Base-by-base conservation (phyloP, 1,140 invertebrate species). In the Phymastichus coffea region DNA sequence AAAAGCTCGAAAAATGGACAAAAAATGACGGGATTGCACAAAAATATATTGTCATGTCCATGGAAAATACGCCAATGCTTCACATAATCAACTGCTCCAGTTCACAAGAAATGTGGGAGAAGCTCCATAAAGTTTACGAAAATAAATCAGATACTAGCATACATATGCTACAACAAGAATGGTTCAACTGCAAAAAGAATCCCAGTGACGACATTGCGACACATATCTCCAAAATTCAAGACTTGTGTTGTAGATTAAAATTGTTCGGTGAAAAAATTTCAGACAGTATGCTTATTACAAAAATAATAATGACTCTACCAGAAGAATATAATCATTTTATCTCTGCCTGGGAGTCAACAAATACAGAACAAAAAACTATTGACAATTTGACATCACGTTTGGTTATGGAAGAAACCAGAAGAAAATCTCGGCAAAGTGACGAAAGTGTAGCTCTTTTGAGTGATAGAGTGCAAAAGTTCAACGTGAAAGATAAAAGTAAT, bases 341-440 rank as follows among this genome's bases (percentile, higher is more conserved):
- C 1, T 72, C 67, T 14, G 76, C 72, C 0, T 77, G 74, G 74
- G 71, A 75, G 35, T 70, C 67, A 35, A 76, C 67, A 4, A 44
- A 66, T 3, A 15, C 25, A 33, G 20, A 12, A 30, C 4, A 30
- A 20, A 25, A 28, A 17, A 33, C 25, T n/a, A 19, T 48, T 3
- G 49, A 65, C 14, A 68, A 76, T 25, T 48, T 76, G 6, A 68
- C 47, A 1, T 59, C 68, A 1, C 61, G 72, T 23, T 51, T 75
- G 22, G 37, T 67, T 10, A 60, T 56, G 2, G 68, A 71, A 63
- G 66, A 72, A 54, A 19, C 37, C 1, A 53, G 63, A 37, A 20
- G 2, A 17, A 30, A 30, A 19, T 9, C 28, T 2, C 46, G 33
- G 22, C 22, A 3, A 25, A 46, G n/a, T 6, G 14, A 25, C n/a